Percentiles rank a stretch among this genome's conserved stretches.
phyloP scores from a whole-genome alignment of 2,888 invertebrate genomes.

The Sarcophaga caerulescens region DNA sequence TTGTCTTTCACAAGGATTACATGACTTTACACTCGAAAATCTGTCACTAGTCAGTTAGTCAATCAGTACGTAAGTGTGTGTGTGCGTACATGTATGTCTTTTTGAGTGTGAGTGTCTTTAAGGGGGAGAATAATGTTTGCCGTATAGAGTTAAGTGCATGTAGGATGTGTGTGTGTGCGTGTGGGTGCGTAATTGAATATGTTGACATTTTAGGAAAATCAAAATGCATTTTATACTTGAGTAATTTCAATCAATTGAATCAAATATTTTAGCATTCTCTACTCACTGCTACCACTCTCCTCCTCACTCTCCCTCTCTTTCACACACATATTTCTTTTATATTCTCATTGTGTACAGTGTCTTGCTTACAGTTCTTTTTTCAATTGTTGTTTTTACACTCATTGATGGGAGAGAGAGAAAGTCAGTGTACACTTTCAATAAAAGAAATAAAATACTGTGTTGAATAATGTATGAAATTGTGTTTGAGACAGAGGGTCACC shows the following conservation, averaged over 20 bases:
- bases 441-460: slow-evolving; percentile 46
- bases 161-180: slow-evolving; percentile 11
- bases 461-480: slow-evolving; percentile 68
- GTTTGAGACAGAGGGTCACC: slow-evolving; percentile 9
- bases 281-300: background rate
- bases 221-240: slow-evolving; percentile 70
- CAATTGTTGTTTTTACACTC: slow-evolving; percentile 20
- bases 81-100: background rate
- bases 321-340: background rate
- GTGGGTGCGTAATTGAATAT: slow-evolving; percentile 30
- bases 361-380: background rate
- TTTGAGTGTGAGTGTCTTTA: background rate
- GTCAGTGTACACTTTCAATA: too few species aligned
- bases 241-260: slow-evolving; percentile 69
- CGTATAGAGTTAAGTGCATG: too few species aligned
- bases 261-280: slow-evolving; percentile 41
- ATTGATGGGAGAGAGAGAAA: slow-evolving; percentile 7
- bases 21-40: slow-evolving; percentile 51
- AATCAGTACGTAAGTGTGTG: background rate
- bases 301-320: background rate
- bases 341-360: background rate
- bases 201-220: slow-evolving; percentile 61
- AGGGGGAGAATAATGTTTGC: too few species aligned
- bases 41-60: background rate
- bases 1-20: slow-evolving; percentile 54